These are phyloP conservation scores for Psilopsiagon aymara DNA, from an alignment of 2,113 vertebrate genomes.

Conservation along the genomic window DNA sequence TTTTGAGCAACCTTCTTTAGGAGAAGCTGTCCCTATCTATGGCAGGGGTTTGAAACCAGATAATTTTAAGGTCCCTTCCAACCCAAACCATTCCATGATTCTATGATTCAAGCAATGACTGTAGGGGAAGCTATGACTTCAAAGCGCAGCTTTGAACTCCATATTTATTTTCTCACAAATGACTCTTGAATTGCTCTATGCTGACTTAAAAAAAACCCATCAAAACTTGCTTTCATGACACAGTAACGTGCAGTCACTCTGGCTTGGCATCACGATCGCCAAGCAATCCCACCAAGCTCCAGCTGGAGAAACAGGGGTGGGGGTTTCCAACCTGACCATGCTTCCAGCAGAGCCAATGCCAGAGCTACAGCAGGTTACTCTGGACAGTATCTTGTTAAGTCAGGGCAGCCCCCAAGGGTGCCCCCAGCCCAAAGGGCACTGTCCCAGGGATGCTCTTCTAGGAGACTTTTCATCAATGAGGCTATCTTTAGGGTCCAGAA, in stretches of 20 bases:
- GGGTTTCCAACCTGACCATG: neutral
- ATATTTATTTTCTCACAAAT: neutral
- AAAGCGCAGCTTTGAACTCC: rapidly evolving
- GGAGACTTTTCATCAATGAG: rapidly evolving
- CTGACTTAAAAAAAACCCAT: rapidly evolving
- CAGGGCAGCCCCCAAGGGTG: rapidly evolving
- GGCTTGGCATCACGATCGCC: rapidly evolving
- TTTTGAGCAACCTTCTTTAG: neutral
- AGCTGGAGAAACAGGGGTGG: too few relatives aligned
- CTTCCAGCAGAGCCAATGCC: neutral
- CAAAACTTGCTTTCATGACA: neutral
- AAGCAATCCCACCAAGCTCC: neutral
- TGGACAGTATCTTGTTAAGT: too few relatives aligned
- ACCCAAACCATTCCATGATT: neutral
- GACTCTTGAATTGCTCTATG: neutral
- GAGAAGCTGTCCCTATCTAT: neutral
- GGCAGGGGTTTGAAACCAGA: neutral
- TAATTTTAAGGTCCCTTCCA: neutral
- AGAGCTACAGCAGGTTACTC: neutral
- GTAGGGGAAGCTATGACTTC: neutral
- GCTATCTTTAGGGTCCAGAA: neutral
- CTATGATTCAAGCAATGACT: neutral
- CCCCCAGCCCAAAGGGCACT: rapidly evolving
- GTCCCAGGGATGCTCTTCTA: neutral
- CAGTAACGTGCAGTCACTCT: too few relatives aligned